Evolutionary conservation across 2,113 vertebrate species (phyloP).

Genomic region (Taxidea taxus): DNA sequence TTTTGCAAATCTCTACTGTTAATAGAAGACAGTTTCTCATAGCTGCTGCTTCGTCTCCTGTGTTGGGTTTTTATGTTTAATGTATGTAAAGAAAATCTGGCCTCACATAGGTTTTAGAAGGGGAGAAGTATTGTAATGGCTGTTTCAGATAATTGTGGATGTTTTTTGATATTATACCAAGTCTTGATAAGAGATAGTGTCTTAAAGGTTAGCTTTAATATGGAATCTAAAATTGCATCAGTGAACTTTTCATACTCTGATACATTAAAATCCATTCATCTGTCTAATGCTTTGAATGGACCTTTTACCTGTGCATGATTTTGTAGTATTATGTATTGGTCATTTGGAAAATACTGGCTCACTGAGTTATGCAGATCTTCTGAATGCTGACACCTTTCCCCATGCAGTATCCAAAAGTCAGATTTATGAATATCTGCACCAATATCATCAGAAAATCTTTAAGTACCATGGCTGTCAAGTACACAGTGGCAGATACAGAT

Average conservation of each 20-base stretch:
- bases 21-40: not conserved
- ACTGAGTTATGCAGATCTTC: not conserved
- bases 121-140: not conserved
- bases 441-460: not conserved
- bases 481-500: not conserved
- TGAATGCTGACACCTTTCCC: not conserved
- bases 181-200: not conserved
- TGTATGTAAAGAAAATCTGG: not conserved
- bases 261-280: not conserved
- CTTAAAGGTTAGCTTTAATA: not conserved
- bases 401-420: not conserved
- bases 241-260: not conserved
- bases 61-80: not conserved
- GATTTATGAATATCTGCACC: not conserved
- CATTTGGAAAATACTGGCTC: not conserved
- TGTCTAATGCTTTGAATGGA: not conserved
- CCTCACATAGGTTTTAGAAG: not conserved
- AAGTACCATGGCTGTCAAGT: not conserved
- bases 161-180: not conserved
- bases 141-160: not conserved
- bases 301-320: not conserved
- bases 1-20: not conserved
- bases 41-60: not conserved
- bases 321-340: not conserved
- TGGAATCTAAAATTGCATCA: not conserved